Evolutionary conservation across 2,888 invertebrate genomes (phyloP), one percentile per base, ranked within the genome.

Genomic region (Ophioninae sp.): DNA sequence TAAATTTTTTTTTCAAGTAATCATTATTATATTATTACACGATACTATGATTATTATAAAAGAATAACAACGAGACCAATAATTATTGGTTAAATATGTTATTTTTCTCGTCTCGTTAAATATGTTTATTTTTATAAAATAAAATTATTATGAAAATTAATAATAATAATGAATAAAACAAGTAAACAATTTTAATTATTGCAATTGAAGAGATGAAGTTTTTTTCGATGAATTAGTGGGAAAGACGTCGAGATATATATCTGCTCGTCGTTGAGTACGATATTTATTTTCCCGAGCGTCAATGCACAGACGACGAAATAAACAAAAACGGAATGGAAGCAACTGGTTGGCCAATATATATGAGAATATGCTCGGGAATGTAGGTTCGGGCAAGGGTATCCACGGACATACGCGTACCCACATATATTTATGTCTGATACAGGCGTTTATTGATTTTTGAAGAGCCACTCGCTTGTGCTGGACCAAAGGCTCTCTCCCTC

Each of bases 361-460:
- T 59, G 20, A 59, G 20, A 59, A 59, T 61, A 17, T 63, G 73
- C 44, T 63, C 56, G 22, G 17, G 51, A 17, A 51, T 51, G 17
- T 51, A 17, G 51, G 51, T 10, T 13, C 17, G 6, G 51, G 13
- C 17, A 51, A 0, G 17, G 6, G 51, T 51, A 17, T 51, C 6
- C 17, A 10, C 51, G 13, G 2, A 51, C 17, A 51, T 13, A 51
- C 39, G 37, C 23, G 22, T 59, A 20, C 13, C n/a, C 13, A 72
- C n/a, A 20, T n/a, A 59, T 71, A 64, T 39, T 72, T 58, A 17
- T 39, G 77, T 81, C 84, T 81, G 85, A 87, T 87, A 88, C 85
- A 82, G 81, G 71, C 85, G 85, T 86, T 89, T 90, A 90, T 90
- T 88, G 90, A 90, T 90, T 89, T 87, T 87, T 82, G 82, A 86